Evolutionary conservation across 2,888 invertebrate genomes (phyloP).

Genomic region (Penaeus monodon): DNA sequence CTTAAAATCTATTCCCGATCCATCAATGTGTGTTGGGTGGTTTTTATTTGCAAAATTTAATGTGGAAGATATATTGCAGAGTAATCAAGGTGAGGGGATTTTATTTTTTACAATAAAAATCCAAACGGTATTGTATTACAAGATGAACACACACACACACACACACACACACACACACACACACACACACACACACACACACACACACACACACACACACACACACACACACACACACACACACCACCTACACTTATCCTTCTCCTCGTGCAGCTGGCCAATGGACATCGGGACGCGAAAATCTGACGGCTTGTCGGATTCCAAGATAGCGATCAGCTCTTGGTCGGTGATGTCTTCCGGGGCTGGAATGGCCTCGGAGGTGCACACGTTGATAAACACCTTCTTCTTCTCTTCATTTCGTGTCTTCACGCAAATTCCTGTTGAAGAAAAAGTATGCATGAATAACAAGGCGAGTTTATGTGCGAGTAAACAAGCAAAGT

Average conservation of each 20-base stretch:
- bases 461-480: too few relatives aligned
- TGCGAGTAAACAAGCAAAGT: background rate
- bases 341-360: slow-evolving; percentile 70
- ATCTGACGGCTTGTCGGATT: slow-evolving; percentile 78
- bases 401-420: slow-evolving; percentile 75
- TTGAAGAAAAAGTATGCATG: slow-evolving; percentile 62
- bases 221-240: background rate
- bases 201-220: too few relatives aligned
- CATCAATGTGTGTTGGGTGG: too few relatives aligned
- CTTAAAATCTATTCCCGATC: too few relatives aligned
- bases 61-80: too few relatives aligned
- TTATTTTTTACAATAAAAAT: too few relatives aligned
- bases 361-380: slow-evolving; percentile 72
- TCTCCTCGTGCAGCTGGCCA: slow-evolving; percentile 82
- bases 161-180: too few relatives aligned
- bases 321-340: slow-evolving; percentile 78
- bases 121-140: too few relatives aligned
- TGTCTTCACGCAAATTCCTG: slow-evolving; percentile 86
- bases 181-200: too few relatives aligned
- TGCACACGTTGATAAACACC: slow-evolving; percentile 88
- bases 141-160: too few relatives aligned
- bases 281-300: slow-evolving; percentile 92
- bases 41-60: too few relatives aligned
- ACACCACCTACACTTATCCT: slow-evolving; percentile 77
- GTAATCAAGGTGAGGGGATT: too few relatives aligned